Evolutionary conservation across 2,888 invertebrate genomes (phyloP), one percentile per base, ranked within the genome.

Genomic region (Caenorhabditis virilis): DNA sequence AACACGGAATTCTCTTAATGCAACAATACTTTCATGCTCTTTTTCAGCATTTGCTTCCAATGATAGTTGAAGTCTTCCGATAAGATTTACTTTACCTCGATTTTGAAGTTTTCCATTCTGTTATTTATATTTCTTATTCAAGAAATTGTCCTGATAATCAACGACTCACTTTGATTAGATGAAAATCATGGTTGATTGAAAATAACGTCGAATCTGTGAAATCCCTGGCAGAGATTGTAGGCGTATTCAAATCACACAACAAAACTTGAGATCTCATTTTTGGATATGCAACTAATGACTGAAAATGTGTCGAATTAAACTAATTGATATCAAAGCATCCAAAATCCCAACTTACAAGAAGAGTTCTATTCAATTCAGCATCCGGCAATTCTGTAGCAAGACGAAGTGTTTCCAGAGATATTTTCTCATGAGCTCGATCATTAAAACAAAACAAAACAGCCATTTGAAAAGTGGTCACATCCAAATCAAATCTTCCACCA

Each of bases 391-490:
- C 95, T 1, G 98, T 97, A 3, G 97, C 95, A 73, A 98, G 87
- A 79, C 93, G 88, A 60, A 99, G 87, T 86, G 95, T 95, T 86
- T 98, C 98, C 83, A 95, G 94, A n/a, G 92, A 90, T 66, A 98
- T 90, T 85, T 89, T 91, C 77, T 89, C 87, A 18, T 67, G 71
- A 1, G 93, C 93, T 71, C 95, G 88, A 84, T 95, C 94, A 87
- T 98, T 98, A 95, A 95, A 99, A 16, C 95, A 93, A 86, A 95
- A 97, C 41, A 98, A 87, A 16, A 98, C 95, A 36, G 95, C 95
- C 95, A 98, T 95, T 89, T 99, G 98, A 86, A 97, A 97, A 25
- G 98, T 97, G 15, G 97, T 98, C 6, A 99, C 95, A 84, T 98
- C 98, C 78, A 98, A 87, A 86, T 98, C 98, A 86, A 92, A 98